Conservation (phyloP, 2,113 vertebrate species). For the Platysternon megacephalum region DNA sequence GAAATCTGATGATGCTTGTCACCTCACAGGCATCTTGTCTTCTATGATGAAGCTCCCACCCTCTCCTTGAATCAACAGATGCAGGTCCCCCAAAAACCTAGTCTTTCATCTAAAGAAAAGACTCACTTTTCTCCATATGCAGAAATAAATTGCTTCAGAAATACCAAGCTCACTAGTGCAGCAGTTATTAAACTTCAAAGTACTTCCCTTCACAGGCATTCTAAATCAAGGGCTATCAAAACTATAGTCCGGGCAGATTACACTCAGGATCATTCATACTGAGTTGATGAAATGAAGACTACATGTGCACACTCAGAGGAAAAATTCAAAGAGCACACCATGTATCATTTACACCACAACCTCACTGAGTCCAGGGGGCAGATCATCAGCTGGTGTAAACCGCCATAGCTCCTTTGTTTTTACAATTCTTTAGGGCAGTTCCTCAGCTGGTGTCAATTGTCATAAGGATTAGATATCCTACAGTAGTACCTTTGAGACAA, state of each 20-base stretch:
- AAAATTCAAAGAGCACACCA: neutral
- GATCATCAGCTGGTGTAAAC: neutral
- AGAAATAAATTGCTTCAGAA: neutral
- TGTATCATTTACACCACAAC: neutral
- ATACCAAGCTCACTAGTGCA: neutral
- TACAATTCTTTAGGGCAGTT: too few relatives aligned
- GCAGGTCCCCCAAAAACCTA: neutral
- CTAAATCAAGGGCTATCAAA: neutral
- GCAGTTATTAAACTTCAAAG: neutral
- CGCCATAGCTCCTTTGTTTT: neutral
- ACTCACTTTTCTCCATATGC: neutral
- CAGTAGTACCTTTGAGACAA: neutral
- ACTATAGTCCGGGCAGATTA: neutral
- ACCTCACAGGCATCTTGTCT: neutral
- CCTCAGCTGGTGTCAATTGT: neutral
- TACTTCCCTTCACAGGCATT: neutral
- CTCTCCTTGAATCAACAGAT: neutral
- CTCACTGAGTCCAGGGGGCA: neutral
- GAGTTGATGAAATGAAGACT: neutral
- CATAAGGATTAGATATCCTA: neutral
- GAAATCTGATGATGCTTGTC: neutral
- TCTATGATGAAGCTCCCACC: neutral
- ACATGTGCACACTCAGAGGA: neutral
- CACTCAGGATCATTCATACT: neutral
- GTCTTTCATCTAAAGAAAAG: neutral